Percentiles rank a stretch among this genome's conserved stretches.
Conservation (phyloP, 2,888 invertebrate genomes). For the Plebejus argus region DNA sequence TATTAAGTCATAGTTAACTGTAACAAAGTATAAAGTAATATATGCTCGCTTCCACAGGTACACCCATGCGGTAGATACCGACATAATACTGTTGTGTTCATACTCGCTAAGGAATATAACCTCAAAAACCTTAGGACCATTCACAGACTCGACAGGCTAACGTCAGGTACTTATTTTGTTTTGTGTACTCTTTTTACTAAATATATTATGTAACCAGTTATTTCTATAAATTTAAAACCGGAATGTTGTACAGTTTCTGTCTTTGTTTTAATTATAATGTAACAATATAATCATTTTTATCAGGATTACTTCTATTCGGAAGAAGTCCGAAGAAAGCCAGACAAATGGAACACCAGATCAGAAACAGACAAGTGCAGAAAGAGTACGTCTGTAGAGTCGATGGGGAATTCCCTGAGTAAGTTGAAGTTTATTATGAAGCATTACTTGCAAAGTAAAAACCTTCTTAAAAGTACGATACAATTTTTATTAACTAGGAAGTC, state of each 20-base stretch:
- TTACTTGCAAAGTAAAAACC: neutral
- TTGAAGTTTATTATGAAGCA: slow-evolving; percentile 41
- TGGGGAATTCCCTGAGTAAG: slow-evolving; percentile 95
- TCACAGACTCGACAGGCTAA: slow-evolving; percentile 97
- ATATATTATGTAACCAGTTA: neutral
- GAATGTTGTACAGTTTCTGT: neutral
- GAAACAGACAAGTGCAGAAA: slow-evolving; percentile 94
- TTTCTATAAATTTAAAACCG: neutral
- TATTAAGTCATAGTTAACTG: neutral
- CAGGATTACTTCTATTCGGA: slow-evolving; percentile 93
- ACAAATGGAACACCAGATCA: slow-evolving; percentile 97
- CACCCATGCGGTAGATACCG: slow-evolving; percentile 99
- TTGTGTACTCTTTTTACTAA: neutral
- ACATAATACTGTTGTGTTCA: slow-evolving; percentile 98
- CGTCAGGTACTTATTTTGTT: slow-evolving; percentile 83
- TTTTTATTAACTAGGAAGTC: too few relatives aligned
- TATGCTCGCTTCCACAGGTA: slow-evolving; percentile 81
- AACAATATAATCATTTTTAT: neutral
- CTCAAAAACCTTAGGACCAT: slow-evolving; percentile 95
- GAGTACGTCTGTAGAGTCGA: slow-evolving; percentile 97
- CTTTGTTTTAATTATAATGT: neutral
- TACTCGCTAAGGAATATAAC: slow-evolving; percentile 97
- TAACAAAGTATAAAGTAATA: slow-evolving; percentile 28
- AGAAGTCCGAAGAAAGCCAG: slow-evolving; percentile 95
- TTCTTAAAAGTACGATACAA: too few relatives aligned